These are phyloP conservation scores for Actinia equina DNA, from an alignment of 64 coral and sea anemone species.

Conservation along the genomic window DNA sequence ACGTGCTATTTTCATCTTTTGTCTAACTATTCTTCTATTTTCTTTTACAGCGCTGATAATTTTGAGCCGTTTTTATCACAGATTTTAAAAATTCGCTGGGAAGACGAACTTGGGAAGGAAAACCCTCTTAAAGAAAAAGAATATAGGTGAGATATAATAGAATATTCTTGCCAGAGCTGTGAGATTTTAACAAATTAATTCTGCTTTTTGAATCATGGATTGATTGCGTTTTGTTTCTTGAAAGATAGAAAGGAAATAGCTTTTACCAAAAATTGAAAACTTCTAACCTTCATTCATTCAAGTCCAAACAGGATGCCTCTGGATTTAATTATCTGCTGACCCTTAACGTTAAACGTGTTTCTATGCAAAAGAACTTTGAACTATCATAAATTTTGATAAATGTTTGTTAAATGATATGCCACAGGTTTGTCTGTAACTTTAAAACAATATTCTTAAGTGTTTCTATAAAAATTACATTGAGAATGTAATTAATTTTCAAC, in stretches of 20 bases:
- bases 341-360: background rate
- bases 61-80: slow-evolving; percentile 95
- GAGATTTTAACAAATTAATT: background rate
- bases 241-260: background rate
- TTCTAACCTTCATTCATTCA: background rate
- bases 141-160: slow-evolving; percentile 59
- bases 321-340: background rate
- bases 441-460: background rate
- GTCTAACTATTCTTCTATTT: background rate
- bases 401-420: background rate
- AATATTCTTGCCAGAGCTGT: background rate
- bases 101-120: slow-evolving; percentile 77
- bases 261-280: background rate
- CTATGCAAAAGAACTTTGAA: background rate
- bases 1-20: background rate
- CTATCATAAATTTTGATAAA: background rate
- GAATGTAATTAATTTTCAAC: background rate
- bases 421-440: background rate
- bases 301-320: background rate
- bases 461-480: background rate
- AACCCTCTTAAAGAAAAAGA: slow-evolving; percentile 72
- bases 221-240: background rate
- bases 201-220: background rate
- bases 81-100: slow-evolving; percentile 96
- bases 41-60: slow-evolving; percentile 83